These are phyloP conservation scores for Vanacampus margaritifer DNA, from an alignment of 2,113 vertebrate genomes.

Conservation along the genomic window DNA sequence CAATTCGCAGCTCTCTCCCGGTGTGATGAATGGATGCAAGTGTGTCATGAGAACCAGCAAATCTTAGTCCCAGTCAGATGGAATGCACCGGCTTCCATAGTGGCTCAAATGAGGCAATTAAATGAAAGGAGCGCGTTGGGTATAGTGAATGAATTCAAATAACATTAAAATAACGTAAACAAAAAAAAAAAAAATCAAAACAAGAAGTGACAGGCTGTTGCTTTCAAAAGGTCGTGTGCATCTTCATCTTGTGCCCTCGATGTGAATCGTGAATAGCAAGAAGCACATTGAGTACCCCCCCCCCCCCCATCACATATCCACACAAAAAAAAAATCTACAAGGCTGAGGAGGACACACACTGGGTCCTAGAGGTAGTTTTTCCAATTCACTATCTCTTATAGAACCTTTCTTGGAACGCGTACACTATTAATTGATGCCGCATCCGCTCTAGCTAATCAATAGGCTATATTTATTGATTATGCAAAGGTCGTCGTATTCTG, in stretches of 20 bases:
- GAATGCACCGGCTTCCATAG: constrained; percentile 24
- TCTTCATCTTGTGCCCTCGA: constrained; percentile 45
- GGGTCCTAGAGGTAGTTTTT: constrained; percentile 72
- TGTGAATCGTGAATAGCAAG: constrained; percentile 65
- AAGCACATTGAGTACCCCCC: constrained; percentile 58
- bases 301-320: constrained; percentile 51
- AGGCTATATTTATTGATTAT: not conserved
- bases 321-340: constrained; percentile 69
- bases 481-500: not conserved
- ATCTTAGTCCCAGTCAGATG: constrained; percentile 41
- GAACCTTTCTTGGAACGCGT: not conserved
- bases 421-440: not conserved
- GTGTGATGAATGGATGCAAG: constrained; percentile 25
- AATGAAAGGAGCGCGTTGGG: not conserved
- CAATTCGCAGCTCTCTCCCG: constrained; percentile 29
- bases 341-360: constrained; percentile 47
- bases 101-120: not conserved
- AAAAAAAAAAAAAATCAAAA: constrained; percentile 2
- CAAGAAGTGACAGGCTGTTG: constrained; percentile 13
- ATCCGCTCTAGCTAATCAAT: not conserved
- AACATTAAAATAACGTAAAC: not conserved
- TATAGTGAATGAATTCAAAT: not conserved
- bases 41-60: constrained; percentile 45
- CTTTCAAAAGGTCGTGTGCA: constrained; percentile 28
- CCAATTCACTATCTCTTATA: not conserved